phyloP scores from a whole-genome alignment of 2,113 vertebrate species.

The Poicephalus gulielmi region DNA sequence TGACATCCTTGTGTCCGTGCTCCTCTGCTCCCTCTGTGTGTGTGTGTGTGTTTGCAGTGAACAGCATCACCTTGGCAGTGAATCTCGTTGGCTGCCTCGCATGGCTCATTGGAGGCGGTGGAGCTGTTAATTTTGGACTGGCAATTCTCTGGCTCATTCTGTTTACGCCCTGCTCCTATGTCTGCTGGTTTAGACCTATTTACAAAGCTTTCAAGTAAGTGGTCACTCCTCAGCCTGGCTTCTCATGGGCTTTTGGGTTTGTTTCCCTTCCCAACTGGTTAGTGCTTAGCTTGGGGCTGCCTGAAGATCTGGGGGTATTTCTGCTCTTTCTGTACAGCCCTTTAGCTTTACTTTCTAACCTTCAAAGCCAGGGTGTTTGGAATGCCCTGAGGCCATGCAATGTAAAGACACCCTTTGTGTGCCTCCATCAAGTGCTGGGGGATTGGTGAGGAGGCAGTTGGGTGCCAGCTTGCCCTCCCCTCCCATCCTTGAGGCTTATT shows the following conservation, averaged over 20 bases:
- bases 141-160: constrained; percentile 98
- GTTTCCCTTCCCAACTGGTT: background rate
- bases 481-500: background rate
- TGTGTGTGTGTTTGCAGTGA: constrained; percentile 86
- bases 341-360: background rate
- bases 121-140: constrained; percentile 96
- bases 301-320: background rate
- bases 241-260: background rate
- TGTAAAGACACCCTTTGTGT: background rate
- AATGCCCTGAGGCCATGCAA: rapidly evolving
- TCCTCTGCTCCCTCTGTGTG: constrained; percentile 58
- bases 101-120: constrained; percentile 97
- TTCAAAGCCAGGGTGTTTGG: background rate
- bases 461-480: background rate
- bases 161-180: constrained; percentile 98
- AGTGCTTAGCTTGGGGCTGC: background rate
- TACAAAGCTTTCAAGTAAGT: constrained; percentile 99
- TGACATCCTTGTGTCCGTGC: background rate
- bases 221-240: constrained; percentile 11
- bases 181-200: constrained; percentile 98
- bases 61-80: constrained; percentile 90
- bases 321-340: background rate
- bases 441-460: background rate
- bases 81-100: constrained; percentile 96
- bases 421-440: rapidly evolving